Conservation (phyloP, 2,113 vertebrate species). For the Chiloscyllium plagiosum region DNA sequence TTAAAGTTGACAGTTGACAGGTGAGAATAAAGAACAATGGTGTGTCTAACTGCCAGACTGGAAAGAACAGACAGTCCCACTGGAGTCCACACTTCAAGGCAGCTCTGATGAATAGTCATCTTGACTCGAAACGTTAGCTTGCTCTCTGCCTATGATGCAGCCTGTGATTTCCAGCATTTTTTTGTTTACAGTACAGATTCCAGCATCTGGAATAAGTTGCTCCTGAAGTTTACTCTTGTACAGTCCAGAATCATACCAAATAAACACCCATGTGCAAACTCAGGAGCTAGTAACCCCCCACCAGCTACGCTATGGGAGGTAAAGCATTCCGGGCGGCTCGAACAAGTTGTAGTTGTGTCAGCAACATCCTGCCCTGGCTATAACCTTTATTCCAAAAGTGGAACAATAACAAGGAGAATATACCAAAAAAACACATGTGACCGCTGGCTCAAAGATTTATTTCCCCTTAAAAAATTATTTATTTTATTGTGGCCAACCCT, state of each 20-base stretch:
- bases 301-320: background rate
- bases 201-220: too few species aligned
- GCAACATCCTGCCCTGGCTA: background rate
- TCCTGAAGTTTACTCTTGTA: background rate
- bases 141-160: too few species aligned
- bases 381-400: background rate
- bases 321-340: background rate
- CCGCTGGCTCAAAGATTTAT: slow-evolving; percentile 13
- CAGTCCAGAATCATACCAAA: background rate
- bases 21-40: too few species aligned
- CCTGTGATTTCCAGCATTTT: too few species aligned
- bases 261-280: background rate
- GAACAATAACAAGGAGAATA: background rate
- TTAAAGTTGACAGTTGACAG: too few species aligned
- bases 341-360: background rate
- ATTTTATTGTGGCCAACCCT: background rate
- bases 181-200: too few species aligned
- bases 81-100: too few species aligned
- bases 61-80: too few species aligned
- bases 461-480: background rate
- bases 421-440: background rate
- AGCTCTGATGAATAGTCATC: too few species aligned
- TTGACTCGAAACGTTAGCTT: too few species aligned
- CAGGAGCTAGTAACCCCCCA: background rate
- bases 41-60: too few species aligned